Evolutionary conservation across 2,797 vertebrate species (phyloP).

Genomic region (Malurus splendens): DNA sequence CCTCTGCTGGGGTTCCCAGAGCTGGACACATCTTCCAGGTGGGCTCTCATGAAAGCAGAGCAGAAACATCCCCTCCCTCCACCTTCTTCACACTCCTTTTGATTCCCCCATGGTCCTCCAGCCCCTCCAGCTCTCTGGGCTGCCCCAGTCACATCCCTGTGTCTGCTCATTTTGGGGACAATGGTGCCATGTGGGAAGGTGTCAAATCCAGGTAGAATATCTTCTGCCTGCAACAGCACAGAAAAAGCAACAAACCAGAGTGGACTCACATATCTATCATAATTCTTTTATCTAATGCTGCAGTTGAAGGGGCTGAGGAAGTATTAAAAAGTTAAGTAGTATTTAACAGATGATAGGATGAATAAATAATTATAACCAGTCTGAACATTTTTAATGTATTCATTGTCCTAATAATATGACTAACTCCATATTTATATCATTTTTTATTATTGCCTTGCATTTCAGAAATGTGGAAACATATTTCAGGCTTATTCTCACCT

Average conservation of each 20-base stretch:
- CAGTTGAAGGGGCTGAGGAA: not conserved
- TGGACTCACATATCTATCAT: accelerated
- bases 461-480: not conserved
- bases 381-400: not conserved
- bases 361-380: not conserved
- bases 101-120: accelerated
- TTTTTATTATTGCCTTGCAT: slow-evolving; percentile 7
- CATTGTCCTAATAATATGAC: not conserved
- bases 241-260: not conserved
- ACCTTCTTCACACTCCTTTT: accelerated
- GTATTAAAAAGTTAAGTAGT: not conserved
- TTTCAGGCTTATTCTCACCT: not conserved
- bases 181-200: not conserved
- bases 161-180: not conserved
- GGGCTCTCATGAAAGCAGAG: not conserved
- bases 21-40: not conserved
- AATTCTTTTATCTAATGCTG: not conserved
- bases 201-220: not conserved
- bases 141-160: not conserved
- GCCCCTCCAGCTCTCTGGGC: not conserved
- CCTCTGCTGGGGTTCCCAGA: not conserved
- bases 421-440: not conserved
- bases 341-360: not conserved
- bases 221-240: not conserved
- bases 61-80: not conserved